Percentiles rank a stretch among this genome's conserved stretches.
phyloP scores from a whole-genome alignment of 1,140 invertebrate genomes.

The Danaus melanippus region DNA sequence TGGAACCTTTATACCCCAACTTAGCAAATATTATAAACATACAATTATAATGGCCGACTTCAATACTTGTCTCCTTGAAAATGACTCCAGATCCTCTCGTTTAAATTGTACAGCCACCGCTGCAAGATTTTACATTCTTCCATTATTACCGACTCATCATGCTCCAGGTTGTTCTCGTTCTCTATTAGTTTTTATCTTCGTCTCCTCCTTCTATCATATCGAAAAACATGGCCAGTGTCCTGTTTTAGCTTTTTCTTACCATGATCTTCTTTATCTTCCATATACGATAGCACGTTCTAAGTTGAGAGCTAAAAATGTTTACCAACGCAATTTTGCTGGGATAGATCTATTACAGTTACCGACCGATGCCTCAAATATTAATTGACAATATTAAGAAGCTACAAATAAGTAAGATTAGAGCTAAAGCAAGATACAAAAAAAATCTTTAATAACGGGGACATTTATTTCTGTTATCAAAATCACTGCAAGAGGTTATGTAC shows the following conservation, averaged over 20 bases:
- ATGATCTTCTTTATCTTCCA: neutral
- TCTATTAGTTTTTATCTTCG: neutral
- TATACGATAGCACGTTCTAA: slow-evolving; percentile 9
- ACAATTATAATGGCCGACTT: neutral
- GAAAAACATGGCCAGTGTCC: neutral
- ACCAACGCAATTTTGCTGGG: neutral
- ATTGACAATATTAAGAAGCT: neutral
- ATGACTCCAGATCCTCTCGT: neutral
- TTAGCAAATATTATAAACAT: neutral
- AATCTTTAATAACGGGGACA: too few relatives aligned
- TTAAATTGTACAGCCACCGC: too few relatives aligned
- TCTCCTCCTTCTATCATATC: slow-evolving; percentile 4
- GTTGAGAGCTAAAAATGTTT: neutral
- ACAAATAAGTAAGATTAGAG: neutral
- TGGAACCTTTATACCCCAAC: neutral
- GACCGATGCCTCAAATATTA: neutral
- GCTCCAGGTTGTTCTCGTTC: slow-evolving; percentile 6
- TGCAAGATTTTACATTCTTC: neutral
- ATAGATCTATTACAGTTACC: neutral
- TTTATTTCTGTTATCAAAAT: too few relatives aligned
- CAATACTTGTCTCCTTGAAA: neutral
- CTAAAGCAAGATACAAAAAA: too few relatives aligned
- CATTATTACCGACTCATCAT: slow-evolving; percentile 6
- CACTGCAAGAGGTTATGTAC: neutral
- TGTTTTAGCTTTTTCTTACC: too few relatives aligned